A percentile compares a stretch with the other conserved stretches of the same genome.
These are phyloP conservation scores for Dryobates pubescens DNA, from an alignment of 2,797 vertebrate species.

Conservation along the genomic window DNA sequence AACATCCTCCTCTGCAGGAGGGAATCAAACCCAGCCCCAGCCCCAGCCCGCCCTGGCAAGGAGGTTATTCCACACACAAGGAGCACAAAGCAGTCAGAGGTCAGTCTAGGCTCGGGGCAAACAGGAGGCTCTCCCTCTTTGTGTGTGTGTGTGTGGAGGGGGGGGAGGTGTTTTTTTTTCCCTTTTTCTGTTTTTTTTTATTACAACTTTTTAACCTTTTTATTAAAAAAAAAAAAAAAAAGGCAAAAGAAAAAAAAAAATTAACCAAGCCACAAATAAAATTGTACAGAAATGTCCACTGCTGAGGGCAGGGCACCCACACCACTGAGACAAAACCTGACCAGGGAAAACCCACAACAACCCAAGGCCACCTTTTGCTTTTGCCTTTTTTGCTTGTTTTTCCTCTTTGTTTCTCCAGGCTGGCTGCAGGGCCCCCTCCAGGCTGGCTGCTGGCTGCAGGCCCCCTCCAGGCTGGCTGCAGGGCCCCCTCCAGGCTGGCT, in stretches of 20 bases:
- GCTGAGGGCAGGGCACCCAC: constrained; percentile 80
- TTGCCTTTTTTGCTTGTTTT: neutral
- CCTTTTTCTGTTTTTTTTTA: constrained; percentile 80
- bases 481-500: no score
- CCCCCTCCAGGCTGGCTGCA: no score
- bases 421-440: no score
- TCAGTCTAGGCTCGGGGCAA: constrained; percentile 78
- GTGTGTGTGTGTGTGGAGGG: no score
- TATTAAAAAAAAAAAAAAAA: constrained; percentile 86
- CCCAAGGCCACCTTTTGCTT: constrained; percentile 17
- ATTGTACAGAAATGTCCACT: constrained; percentile 86
- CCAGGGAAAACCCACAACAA: constrained; percentile 55
- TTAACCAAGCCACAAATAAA: constrained; percentile 89
- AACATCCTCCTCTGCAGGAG: constrained; percentile 70
- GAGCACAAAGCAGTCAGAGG: constrained; percentile 74
- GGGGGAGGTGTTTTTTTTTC: no score
- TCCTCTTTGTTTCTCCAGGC: neutral
- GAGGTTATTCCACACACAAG: no score
- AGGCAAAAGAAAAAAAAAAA: constrained; percentile 79
- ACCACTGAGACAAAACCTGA: constrained; percentile 88
- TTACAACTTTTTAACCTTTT: constrained; percentile 75
- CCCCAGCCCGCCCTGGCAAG: constrained; percentile 76
- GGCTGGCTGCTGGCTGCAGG: no score
- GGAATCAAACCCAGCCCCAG: constrained; percentile 69
- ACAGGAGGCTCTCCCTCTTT: constrained; percentile 74